phyloP scores from a whole-genome alignment of 2,113 vertebrate genomes.

The Apaloderma vittatum region DNA sequence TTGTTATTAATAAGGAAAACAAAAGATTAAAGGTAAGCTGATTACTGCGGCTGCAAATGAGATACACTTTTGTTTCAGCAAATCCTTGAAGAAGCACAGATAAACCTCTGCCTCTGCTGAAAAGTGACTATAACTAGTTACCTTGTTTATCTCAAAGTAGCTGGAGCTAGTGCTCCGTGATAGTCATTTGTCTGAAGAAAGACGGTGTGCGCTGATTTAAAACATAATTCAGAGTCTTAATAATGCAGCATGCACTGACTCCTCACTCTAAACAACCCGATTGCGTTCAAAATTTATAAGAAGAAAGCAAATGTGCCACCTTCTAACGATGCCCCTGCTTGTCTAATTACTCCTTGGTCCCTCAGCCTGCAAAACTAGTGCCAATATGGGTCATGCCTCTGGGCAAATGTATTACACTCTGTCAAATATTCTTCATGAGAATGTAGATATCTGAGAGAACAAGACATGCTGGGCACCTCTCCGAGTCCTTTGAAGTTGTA shows the following conservation, averaged over 20 bases:
- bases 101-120: not conserved
- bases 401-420: conserved; percentile 1
- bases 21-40: conserved; percentile 63
- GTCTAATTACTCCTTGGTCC: conserved; percentile 45
- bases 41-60: conserved; percentile 50
- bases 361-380: conserved; percentile 40
- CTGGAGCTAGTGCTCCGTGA: not conserved
- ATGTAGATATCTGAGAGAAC: not conserved
- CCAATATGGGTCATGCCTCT: conserved; percentile 10
- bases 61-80: conserved; percentile 15
- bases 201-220: not conserved
- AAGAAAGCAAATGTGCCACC: conserved; percentile 7
- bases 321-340: conserved; percentile 1
- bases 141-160: not conserved
- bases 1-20: conserved; percentile 57
- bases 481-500: not conserved
- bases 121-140: conserved; percentile 6
- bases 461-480: not conserved
- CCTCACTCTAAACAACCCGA: conserved; percentile 14
- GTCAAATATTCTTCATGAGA: conserved; percentile 4
- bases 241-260: conserved; percentile 27
- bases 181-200: conserved; percentile 35
- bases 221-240: conserved; percentile 33
- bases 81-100: conserved; percentile 20
- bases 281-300: conserved; percentile 42